A percentile compares a stretch with the other conserved stretches of the same genome.
These are phyloP conservation scores for Potamarius usumacintae DNA, from an alignment of 2,113 vertebrate species.

Conservation along the genomic window DNA sequence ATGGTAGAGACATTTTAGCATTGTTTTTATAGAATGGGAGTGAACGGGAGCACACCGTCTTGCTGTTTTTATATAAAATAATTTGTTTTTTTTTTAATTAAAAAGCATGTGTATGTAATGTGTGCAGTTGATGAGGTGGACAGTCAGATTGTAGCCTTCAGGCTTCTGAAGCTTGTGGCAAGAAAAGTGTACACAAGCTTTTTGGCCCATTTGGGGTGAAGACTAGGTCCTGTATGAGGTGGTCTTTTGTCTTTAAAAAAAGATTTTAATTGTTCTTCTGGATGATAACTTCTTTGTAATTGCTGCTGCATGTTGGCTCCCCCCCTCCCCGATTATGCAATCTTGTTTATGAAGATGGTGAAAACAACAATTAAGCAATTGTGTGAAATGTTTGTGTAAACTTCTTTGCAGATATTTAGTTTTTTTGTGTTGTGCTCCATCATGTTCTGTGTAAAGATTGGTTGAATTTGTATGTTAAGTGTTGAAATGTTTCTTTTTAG, in stretches of 20 bases:
- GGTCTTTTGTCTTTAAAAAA: neutral
- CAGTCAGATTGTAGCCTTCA: neutral
- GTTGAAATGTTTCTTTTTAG: conserved; percentile 62
- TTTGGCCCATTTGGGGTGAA: neutral
- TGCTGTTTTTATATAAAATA: too few relatives aligned
- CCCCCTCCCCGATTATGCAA: neutral
- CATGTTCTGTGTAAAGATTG: neutral
- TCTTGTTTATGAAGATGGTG: neutral
- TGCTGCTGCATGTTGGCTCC: neutral
- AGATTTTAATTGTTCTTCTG: neutral
- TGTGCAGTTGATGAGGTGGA: neutral
- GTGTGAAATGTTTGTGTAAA: neutral
- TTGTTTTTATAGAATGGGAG: too few relatives aligned
- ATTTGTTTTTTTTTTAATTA: too few relatives aligned
- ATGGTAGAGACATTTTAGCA: too few relatives aligned
- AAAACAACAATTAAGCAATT: neutral
- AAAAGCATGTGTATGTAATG: too few relatives aligned
- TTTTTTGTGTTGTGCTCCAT: neutral
- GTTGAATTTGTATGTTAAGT: too few relatives aligned
- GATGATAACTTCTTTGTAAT: neutral
- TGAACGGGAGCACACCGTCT: too few relatives aligned
- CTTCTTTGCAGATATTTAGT: neutral
- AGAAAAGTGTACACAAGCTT: neutral
- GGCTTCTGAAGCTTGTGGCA: neutral
- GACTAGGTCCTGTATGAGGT: neutral